Base-by-base conservation (phyloP, 2,888 invertebrate genomes). In the Magallana nippona region DNA sequence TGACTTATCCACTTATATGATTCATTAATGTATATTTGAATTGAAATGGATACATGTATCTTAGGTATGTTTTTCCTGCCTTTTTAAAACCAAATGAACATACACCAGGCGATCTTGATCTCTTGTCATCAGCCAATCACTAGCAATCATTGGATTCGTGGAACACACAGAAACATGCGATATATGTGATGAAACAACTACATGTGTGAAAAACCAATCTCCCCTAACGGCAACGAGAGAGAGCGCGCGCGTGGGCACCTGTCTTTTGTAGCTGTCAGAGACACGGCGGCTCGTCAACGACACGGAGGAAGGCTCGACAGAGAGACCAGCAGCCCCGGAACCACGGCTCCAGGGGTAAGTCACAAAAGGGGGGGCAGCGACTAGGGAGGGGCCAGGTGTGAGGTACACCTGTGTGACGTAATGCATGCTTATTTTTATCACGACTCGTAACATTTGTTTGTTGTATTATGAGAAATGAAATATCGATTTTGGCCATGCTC, bases 181-280 rank as follows among this genome's bases (percentile, higher is more conserved):
- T 71, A 71, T 71, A 71, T 27, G 32, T 71, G 71, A 11, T 32
- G 32, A 71, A 27, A 10, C 63, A 22, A 22, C 63, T 27, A 71
- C 22, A 71, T 71, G 71, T 71, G 71, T 71, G 71, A 71, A 71
- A 71, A 71, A 71, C 71, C 27, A 71, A 22, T 32, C 32, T n/a
- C 19, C 13, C 44, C 44, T 44, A 44, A 44, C 44, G 44, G 44
- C 44, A 44, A 44, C 44, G 44, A 44, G 60, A 10, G 60, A 19
- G n/a, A 60, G 60, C 10, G 60, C 27, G 71, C 27, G 71, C 71
- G 71, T 71, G 27, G 71, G 71, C 71, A 71, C 71, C 71, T 71
- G 71, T 15, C 27, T 71, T 27, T 11, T 22, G 32, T 32, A 15
- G 32, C 71, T 71, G 27, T 32, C 22, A 71, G 71, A 27, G 71